phyloP scores from a whole-genome alignment of 2,113 vertebrate genomes.

The Melanerpes aurifrons region DNA sequence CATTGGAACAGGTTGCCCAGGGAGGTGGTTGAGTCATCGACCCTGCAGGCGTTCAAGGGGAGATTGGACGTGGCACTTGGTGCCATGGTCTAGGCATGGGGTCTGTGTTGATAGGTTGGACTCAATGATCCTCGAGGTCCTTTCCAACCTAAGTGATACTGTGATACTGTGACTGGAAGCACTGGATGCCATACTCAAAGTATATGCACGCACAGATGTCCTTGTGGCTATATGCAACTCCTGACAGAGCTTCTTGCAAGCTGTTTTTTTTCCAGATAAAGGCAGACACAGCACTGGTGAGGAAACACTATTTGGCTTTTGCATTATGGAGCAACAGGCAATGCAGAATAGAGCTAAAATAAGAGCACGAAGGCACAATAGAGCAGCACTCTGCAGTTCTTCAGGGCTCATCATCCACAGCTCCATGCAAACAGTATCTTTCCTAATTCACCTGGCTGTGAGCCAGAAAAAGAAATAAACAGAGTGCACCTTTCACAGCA shows the following conservation, averaged over 20 bases:
- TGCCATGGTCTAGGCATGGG: no score
- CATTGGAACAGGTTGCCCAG: no score
- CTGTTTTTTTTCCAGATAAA: background rate
- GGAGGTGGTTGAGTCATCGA: no score
- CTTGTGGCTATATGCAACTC: background rate
- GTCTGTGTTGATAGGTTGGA: no score
- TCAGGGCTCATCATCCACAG: background rate
- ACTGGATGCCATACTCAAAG: background rate
- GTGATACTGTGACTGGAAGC: no score
- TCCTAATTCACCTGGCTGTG: background rate
- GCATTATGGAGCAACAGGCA: background rate
- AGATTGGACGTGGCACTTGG: no score
- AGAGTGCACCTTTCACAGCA: background rate
- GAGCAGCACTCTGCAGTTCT: background rate
- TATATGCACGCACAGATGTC: accelerated
- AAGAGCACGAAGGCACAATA: background rate
- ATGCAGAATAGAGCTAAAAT: background rate
- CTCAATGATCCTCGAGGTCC: no score
- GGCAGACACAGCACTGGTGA: background rate
- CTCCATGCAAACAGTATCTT: background rate
- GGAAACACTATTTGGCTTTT: slow-evolving; percentile 3
- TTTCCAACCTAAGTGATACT: no score
- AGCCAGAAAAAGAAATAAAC: background rate
- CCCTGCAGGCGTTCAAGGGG: no score
- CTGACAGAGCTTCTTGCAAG: background rate